Evolutionary conservation across 2,888 invertebrate genomes (phyloP).

Genomic region (Dasysyrphus albostriatus): DNA sequence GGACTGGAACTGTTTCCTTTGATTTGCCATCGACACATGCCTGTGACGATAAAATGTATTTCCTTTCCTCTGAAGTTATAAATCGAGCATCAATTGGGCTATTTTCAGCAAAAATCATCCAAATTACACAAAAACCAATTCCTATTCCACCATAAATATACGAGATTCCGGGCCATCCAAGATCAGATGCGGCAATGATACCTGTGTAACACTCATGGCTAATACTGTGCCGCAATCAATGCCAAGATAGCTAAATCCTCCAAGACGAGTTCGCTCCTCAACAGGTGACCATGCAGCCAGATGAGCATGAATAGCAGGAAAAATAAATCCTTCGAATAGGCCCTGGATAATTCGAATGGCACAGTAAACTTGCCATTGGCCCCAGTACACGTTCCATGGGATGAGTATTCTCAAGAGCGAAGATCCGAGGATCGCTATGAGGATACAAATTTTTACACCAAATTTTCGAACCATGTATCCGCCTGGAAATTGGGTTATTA

Average conservation of each 20-base stretch:
- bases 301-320: conserved; percentile 86
- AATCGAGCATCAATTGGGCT: conserved; percentile 84
- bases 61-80: conserved; percentile 85
- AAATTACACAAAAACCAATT: conserved; percentile 84
- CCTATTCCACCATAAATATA: conserved; percentile 85
- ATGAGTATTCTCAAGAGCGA: conserved; percentile 87
- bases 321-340: conserved; percentile 86
- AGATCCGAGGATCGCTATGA: conserved; percentile 85
- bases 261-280: conserved; percentile 87
- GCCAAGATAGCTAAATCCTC: conserved; percentile 85
- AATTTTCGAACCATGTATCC: conserved; percentile 88
- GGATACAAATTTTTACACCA: conserved; percentile 87
- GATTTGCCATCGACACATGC: conserved; percentile 27
- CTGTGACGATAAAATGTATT: conserved; percentile 84
- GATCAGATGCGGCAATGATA: conserved; percentile 84
- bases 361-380: conserved; percentile 86
- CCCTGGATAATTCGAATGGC: conserved; percentile 86
- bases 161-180: conserved; percentile 87
- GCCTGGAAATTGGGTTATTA: conserved; percentile 85
- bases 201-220: conserved; percentile 86
- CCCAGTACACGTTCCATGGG: conserved; percentile 87
- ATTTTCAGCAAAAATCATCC: conserved; percentile 85
- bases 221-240: conserved; percentile 87
- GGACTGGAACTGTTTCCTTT: conserved; percentile 84
- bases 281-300: conserved; percentile 87